Conservation (phyloP, 2,888 invertebrate species). For the Horisme vitalbata region DNA sequence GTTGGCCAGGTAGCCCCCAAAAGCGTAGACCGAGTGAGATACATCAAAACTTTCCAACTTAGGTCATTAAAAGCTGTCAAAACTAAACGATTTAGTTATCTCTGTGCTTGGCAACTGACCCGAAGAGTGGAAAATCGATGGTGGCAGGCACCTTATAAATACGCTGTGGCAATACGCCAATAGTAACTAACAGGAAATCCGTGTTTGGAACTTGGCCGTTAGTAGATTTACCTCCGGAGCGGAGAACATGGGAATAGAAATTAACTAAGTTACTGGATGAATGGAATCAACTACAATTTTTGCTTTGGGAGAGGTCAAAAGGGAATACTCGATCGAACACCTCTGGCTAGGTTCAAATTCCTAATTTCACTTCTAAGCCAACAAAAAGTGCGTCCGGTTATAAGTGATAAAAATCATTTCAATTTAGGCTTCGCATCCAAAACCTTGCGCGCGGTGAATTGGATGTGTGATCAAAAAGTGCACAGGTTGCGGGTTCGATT, state of each 20-base stretch:
- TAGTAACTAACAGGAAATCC: constrained; percentile 24
- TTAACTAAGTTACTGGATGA: neutral
- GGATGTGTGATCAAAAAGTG: no score
- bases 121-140: constrained; percentile 32
- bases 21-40: constrained; percentile 3
- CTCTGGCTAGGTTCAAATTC: no score
- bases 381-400: no score
- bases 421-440: no score
- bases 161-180: constrained; percentile 35
- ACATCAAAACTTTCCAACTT: constrained; percentile 13
- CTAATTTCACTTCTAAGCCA: no score
- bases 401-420: no score
- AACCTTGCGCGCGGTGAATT: no score
- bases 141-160: constrained; percentile 31
- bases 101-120: constrained; percentile 32
- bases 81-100: constrained; percentile 22
- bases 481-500: no score
- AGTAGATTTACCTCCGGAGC: constrained; percentile 9
- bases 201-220: constrained; percentile 22
- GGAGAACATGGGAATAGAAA: constrained; percentile 6
- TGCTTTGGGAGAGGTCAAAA: neutral
- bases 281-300: neutral
- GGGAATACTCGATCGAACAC: no score
- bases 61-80: constrained; percentile 16
- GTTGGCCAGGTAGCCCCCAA: neutral